Evolutionary conservation across 2,113 vertebrate species (phyloP).

Genomic region (mouse (Mus musculus)): GRCm39 chr1:119400501-119401000

Average conservation of each 20-base stretch:
- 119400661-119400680: slow-evolving; percentile 37
- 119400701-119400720: not conserved
- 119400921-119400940: not conserved
- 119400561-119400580: not conserved
- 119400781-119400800: not conserved
- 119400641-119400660: not conserved
- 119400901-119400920: not conserved
- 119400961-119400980: not conserved
- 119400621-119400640: not conserved
- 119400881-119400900: not conserved
- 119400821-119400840: too few species aligned
- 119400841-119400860: not conserved
- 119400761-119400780: not conserved
- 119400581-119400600: not conserved
- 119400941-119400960: not conserved
- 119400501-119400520: not conserved
- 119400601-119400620: slow-evolving; percentile 28
- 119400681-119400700: not conserved
- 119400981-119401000: not conserved
- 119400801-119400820: too few species aligned
- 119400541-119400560: slow-evolving; percentile 10
- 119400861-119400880: not conserved
- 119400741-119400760: not conserved
- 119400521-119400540: not conserved
- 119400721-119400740: not conserved